Base-by-base conservation (phyloP, 2,888 invertebrate species). In the Blera fallax region DNA sequence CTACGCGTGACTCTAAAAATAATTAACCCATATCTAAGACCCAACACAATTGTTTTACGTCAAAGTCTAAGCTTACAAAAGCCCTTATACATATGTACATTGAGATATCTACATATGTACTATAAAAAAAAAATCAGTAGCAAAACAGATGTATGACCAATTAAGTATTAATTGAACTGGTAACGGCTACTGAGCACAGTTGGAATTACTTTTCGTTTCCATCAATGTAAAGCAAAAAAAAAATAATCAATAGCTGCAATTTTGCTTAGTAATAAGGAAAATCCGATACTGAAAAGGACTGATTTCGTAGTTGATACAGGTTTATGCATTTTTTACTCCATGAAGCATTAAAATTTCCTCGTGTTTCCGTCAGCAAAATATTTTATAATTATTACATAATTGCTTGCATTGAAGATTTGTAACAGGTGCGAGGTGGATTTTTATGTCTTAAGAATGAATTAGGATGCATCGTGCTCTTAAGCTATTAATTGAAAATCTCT, bases 121-220 rank as follows among this genome's bases (percentile, higher is more conserved):
- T n/a, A 40, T n/a, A 40, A 40, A 43, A 14, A 40, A 3, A 27
- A 48, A 6, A 43, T 5, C 14, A 16, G 4, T 24, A 27, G 18
- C 21, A 50, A 24, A 34, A 21, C 50, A 65, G 48, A 48, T 65
- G 65, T 65, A n/a, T 34, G 50, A 37, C 50, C 48, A 65, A 65
- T 65, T 34, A 50, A 34, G 34, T 37, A 65, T 50, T 65, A 50
- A 65, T 50, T 65, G 65, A 65, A 50, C 50, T 32, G 18, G 48
- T 45, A 48, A 48, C 29, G 45, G 37, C 50, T 65, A 11, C n/a
- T 21, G 48, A 50, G n/a, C 14, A 37, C 34, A 65, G 50, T 24
- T 50, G 65, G 32, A 21, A 24, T 18, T 45, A 32, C 16, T 1
- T 50, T 24, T 18, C 50, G 6, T 24, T 3, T 1, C 18, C 18